Evolutionary conservation across 2,113 vertebrate species (phyloP).

Genomic region (Oncorhynchus tshawytscha): DNA sequence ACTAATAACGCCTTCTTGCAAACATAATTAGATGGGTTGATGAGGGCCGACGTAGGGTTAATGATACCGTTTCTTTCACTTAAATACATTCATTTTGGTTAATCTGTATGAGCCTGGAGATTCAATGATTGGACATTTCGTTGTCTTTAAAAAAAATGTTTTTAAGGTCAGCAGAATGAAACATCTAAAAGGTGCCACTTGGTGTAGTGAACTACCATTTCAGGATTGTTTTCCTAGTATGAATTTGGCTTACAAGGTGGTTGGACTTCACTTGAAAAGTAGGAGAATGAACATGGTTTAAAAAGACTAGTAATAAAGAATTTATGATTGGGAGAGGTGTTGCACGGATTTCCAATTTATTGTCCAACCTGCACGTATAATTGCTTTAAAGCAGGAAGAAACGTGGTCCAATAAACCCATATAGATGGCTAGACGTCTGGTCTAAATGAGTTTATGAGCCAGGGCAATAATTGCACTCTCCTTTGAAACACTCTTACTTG

Average conservation of each 20-base stretch:
- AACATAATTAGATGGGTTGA: no score
- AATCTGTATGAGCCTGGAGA: no score
- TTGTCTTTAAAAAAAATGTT: no score
- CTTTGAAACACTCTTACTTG: constrained; percentile 53
- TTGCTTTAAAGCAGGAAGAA: constrained; percentile 15
- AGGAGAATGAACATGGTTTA: neutral
- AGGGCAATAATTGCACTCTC: constrained; percentile 20
- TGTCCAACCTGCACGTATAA: constrained; percentile 66
- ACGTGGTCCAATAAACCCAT: constrained; percentile 8
- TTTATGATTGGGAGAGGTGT: constrained; percentile 80
- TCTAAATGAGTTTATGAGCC: constrained; percentile 5
- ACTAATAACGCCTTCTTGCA: no score
- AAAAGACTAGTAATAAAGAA: constrained; percentile 52
- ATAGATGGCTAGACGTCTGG: constrained; percentile 24
- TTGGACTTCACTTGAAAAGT: constrained; percentile 24
- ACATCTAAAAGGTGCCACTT: no score
- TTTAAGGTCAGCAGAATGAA: no score
- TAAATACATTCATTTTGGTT: no score
- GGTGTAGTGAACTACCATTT: no score
- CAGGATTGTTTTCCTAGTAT: neutral
- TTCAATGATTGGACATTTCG: no score
- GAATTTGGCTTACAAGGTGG: neutral
- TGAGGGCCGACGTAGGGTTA: no score
- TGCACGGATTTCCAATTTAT: constrained; percentile 75
- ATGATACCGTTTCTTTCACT: no score